Conservation (phyloP, 2,113 vertebrate genomes). For the Bos javanicus region DNA sequence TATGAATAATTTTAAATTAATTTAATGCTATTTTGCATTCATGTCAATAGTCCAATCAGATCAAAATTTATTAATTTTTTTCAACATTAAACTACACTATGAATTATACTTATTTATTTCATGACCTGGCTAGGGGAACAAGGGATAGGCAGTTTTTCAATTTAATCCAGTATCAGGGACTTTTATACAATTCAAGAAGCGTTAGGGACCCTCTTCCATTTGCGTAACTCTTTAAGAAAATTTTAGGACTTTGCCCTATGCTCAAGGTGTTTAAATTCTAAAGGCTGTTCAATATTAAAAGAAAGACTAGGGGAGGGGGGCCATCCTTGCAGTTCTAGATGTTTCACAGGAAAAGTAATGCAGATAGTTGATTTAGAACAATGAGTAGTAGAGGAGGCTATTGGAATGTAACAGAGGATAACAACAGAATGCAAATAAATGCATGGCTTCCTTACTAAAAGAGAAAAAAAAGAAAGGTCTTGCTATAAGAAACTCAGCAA, state of each 20-base stretch:
- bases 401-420: not conserved
- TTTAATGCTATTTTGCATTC: not conserved
- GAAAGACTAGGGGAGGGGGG: not conserved
- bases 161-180: not conserved
- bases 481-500: not conserved
- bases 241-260: not conserved
- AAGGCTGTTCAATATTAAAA: not conserved
- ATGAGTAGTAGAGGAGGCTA: not conserved
- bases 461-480: not conserved
- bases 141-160: not conserved
- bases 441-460: not conserved
- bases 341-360: not conserved
- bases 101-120: not conserved
- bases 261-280: not conserved
- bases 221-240: not conserved
- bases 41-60: not conserved
- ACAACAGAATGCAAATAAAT: not conserved
- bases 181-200: not conserved
- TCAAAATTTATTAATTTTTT: not conserved
- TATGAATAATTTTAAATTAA: not conserved
- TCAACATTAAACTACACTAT: not conserved
- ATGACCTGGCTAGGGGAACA: not conserved
- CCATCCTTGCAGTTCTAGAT: not conserved
- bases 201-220: not conserved
- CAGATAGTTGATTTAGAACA: not conserved